A percentile compares a stretch with the other conserved stretches of the same genome.
These are phyloP conservation scores for Fragum sueziense DNA, from an alignment of 2,888 invertebrate genomes.

Conservation along the genomic window DNA sequence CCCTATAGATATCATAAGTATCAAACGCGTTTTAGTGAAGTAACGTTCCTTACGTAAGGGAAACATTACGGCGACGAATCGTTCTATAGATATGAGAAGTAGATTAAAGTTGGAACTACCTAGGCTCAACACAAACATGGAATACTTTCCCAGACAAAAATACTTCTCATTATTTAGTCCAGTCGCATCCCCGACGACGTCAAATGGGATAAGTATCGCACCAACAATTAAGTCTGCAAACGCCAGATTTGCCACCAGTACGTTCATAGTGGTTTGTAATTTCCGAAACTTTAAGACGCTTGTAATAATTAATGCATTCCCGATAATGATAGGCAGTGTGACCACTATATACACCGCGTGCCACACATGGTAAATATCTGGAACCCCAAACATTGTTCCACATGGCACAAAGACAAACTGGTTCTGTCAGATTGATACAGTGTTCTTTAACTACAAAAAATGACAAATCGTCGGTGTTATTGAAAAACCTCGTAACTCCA, in stretches of 20 bases:
- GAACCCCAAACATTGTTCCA: neutral
- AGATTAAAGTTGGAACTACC: constrained; percentile 37
- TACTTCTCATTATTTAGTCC: constrained; percentile 18
- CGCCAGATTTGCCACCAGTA: constrained; percentile 41
- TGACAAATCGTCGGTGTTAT: no score
- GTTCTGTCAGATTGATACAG: no score
- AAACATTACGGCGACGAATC: constrained; percentile 29
- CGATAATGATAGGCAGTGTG: constrained; percentile 31
- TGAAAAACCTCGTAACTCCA: no score
- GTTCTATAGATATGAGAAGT: constrained; percentile 41
- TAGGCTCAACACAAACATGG: constrained; percentile 34
- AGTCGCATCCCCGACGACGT: constrained; percentile 1
- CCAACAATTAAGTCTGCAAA: constrained; percentile 40
- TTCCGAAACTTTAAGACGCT: constrained; percentile 27
- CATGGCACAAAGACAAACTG: no score
- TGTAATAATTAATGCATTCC: constrained; percentile 37
- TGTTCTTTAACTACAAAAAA: no score
- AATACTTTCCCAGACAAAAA: constrained; percentile 30
- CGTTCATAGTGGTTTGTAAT: constrained; percentile 32
- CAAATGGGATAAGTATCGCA: constrained; percentile 31
- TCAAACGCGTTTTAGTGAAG: constrained; percentile 11
- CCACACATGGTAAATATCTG: constrained; percentile 16
- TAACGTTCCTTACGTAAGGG: constrained; percentile 6
- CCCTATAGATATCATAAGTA: constrained; percentile 20
- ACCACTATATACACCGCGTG: constrained; percentile 26